Evolutionary conservation across 2,888 invertebrate genomes (phyloP).

Genomic region (Cordilura impudica): DNA sequence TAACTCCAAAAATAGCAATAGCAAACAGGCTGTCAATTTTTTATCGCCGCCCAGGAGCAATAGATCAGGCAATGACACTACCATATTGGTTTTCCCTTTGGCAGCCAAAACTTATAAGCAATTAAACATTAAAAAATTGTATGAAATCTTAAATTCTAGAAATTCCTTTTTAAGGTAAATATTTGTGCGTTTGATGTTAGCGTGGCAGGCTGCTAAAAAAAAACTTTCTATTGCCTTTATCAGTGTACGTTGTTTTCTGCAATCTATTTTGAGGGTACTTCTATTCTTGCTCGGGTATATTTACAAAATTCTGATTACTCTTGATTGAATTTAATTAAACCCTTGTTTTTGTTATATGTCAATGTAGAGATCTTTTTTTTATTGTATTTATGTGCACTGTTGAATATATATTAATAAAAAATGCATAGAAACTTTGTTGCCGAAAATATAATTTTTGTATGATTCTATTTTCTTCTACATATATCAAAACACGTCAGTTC

Average conservation of each 20-base stretch:
- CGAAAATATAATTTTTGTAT: slow-evolving; percentile 13
- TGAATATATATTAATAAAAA: slow-evolving; percentile 34
- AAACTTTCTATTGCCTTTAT: slow-evolving; percentile 47
- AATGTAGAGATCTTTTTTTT: slow-evolving; percentile 1
- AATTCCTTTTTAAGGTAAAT: background rate
- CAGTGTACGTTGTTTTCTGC: background rate
- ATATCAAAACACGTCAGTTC: slow-evolving; percentile 56
- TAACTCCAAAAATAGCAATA: slow-evolving; percentile 83
- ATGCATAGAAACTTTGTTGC: slow-evolving; percentile 29
- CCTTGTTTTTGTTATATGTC: slow-evolving; percentile 26
- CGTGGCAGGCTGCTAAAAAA: slow-evolving; percentile 23
- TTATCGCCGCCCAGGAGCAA: slow-evolving; percentile 78
- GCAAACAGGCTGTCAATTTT: slow-evolving; percentile 83
- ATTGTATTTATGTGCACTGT: slow-evolving; percentile 15
- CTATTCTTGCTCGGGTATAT: background rate
- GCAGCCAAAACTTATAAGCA: slow-evolving; percentile 37
- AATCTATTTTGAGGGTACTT: background rate
- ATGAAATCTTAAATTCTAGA: background rate
- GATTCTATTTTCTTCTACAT: slow-evolving; percentile 36
- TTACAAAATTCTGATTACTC: slow-evolving; percentile 15
- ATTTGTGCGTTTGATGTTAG: slow-evolving; percentile 56
- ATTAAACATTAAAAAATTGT: slow-evolving; percentile 29
- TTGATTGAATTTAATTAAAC: slow-evolving; percentile 13
- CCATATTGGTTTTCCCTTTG: slow-evolving; percentile 65
- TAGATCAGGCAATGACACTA: slow-evolving; percentile 70